Percentiles rank a stretch among this genome's conserved stretches.
Evolutionary conservation across 2,888 invertebrate genomes (phyloP).

Genomic region (Eubasilissa splendida): DNA sequence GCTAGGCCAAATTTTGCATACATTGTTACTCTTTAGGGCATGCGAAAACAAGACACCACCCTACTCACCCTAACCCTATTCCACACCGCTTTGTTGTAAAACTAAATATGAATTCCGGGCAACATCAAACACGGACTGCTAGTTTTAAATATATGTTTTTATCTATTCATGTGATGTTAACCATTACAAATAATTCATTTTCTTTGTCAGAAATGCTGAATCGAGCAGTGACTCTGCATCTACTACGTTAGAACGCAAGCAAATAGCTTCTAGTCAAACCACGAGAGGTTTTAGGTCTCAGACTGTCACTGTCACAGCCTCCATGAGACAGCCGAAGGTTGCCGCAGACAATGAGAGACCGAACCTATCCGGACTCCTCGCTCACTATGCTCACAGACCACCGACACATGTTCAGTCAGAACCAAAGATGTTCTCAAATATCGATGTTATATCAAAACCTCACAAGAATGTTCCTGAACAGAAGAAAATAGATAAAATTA

Average conservation of each 20-base stretch:
- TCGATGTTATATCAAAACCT: not conserved
- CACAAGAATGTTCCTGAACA: slow-evolving; percentile 14
- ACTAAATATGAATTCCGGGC: no score
- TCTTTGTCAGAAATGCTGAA: slow-evolving; percentile 27
- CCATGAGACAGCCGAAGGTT: slow-evolving; percentile 3
- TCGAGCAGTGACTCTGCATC: slow-evolving; percentile 22
- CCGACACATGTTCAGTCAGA: slow-evolving; percentile 24
- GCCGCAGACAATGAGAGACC: slow-evolving; percentile 9
- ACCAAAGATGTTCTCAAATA: slow-evolving; percentile 33
- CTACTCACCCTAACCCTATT: no score
- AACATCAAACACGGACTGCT: no score
- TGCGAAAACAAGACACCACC: no score
- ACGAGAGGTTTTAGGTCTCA: not conserved
- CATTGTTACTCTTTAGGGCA: no score
- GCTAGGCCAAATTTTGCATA: no score
- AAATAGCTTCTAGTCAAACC: not conserved
- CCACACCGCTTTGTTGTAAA: no score
- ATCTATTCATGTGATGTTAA: no score
- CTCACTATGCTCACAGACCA: slow-evolving; percentile 32
- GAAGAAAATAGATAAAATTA: slow-evolving; percentile 13
- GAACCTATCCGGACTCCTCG: slow-evolving; percentile 5
- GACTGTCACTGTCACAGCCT: not conserved
- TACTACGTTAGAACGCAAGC: slow-evolving; percentile 19
- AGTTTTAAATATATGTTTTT: no score
- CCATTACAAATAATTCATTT: not conserved